Conservation (phyloP, 2,797 vertebrate species). For the Cryptoprocta ferox region DNA sequence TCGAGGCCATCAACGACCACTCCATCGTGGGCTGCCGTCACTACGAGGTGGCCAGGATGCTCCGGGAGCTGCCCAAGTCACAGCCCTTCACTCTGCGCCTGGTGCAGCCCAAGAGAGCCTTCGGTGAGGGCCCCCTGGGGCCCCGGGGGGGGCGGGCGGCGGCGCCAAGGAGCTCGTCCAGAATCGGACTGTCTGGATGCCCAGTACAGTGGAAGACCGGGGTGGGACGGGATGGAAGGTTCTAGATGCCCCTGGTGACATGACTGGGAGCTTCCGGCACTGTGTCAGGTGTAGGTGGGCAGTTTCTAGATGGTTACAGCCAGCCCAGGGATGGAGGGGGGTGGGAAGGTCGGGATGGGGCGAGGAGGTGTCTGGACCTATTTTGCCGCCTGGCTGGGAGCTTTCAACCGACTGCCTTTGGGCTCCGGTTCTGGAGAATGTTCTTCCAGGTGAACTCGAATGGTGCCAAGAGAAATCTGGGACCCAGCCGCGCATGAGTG, state of each 20-base stretch:
- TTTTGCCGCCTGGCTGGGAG: not conserved
- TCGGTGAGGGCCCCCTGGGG: slow-evolving; percentile 89
- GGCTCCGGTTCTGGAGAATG: not conserved
- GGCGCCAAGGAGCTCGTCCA: not conserved
- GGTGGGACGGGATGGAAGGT: not conserved
- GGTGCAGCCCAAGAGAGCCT: slow-evolving; percentile 97
- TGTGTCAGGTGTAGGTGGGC: too few species aligned
- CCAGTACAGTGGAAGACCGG: accelerated
- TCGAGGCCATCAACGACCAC: slow-evolving; percentile 98
- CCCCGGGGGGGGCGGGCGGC: not conserved
- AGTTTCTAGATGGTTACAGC: not conserved
- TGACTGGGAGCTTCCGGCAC: not conserved
- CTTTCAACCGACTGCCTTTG: not conserved
- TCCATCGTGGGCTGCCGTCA: slow-evolving; percentile 98
- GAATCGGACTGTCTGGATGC: not conserved
- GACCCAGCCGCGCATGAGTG: not conserved
- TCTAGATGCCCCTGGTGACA: not conserved
- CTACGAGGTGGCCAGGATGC: slow-evolving; percentile 98
- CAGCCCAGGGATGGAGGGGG: accelerated
- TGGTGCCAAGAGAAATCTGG: not conserved
- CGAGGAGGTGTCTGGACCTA: not conserved
- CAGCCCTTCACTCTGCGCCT: slow-evolving; percentile 95
- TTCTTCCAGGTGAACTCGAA: not conserved
- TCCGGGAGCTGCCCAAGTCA: slow-evolving; percentile 93
- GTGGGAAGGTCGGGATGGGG: not conserved